Base-by-base conservation (phyloP, 1,140 invertebrate species). In the Ostrea denselamellosa region DNA sequence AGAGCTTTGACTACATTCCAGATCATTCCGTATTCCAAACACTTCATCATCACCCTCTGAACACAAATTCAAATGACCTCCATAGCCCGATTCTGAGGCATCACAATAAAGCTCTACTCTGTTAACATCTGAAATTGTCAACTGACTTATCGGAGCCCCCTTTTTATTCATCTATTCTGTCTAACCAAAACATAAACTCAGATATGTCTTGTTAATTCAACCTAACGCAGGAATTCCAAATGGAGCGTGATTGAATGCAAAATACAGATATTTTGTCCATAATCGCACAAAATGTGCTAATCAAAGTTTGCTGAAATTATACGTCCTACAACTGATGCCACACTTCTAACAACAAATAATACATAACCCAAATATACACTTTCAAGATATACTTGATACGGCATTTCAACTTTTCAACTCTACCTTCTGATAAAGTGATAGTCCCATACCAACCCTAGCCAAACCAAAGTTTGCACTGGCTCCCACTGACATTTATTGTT, bases 391-490 rank as follows among this genome's bases (percentile, higher is more conserved):
- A 56, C 28, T 8, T 17, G 17, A 56, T 56, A 56, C 54, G 17
- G 17, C 22, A 9, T 22, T 68, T 28, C 9, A 87, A 22, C 51
- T 85, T 87, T 8, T 87, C 56, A 28, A 88, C n/a, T 17, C 87
- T 85, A 28, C n/a, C 9, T 22, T 83, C n/a, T 14, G 85, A 53
- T 4, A 88, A 44, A 19, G 19, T 53, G 7, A 88, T 8, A 65
- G 53, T 88, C 58, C 54, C 8, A 56, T 56, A 56, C 87, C 71
- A 88, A 44, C 19, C 87, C 87, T 68, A 88, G 68, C 87, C n/a
- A n/a, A n/a, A n/a, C n/a, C n/a, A n/a, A n/a, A n/a, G n/a, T n/a
- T n/a, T n/a, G n/a, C n/a, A n/a, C n/a, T n/a, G n/a, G n/a, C n/a
- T n/a, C n/a, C n/a, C n/a, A n/a, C n/a, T n/a, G n/a, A n/a, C n/a